These are phyloP conservation scores for Acleris laterana DNA, from an alignment of 2,888 invertebrate species.

Conservation along the genomic window DNA sequence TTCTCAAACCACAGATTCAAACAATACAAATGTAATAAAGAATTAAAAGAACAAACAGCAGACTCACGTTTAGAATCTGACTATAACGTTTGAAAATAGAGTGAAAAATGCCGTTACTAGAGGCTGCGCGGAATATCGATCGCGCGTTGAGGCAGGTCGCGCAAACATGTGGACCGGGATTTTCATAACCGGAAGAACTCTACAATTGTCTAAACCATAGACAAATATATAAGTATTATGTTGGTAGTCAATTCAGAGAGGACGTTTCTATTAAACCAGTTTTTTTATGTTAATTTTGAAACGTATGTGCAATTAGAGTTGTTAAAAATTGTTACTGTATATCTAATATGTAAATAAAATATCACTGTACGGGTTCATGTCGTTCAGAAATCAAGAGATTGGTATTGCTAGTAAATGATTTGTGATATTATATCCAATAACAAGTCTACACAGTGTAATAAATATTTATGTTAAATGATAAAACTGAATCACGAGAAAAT, in stretches of 20 bases:
- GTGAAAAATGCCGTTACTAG: constrained; percentile 28
- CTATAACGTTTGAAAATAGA: constrained; percentile 21
- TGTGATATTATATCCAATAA: too few species aligned
- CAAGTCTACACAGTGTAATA: too few species aligned
- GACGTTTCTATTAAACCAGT: neutral
- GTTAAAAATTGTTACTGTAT: too few species aligned
- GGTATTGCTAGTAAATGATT: too few species aligned
- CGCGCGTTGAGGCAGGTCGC: constrained; percentile 76
- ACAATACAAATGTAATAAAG: neutral
- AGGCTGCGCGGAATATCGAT: constrained; percentile 67
- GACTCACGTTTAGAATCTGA: neutral
- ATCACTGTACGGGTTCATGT: too few species aligned
- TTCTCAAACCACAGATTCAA: too few species aligned
- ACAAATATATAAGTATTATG: neutral
- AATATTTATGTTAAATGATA: too few species aligned
- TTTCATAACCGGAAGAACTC: constrained; percentile 46
- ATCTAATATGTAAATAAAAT: too few species aligned
- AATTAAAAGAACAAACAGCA: neutral
- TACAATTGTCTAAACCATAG: constrained; percentile 25
- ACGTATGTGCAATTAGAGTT: neutral
- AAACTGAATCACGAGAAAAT: too few species aligned
- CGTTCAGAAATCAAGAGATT: too few species aligned
- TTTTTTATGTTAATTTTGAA: neutral
- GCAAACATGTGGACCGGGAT: constrained; percentile 48
- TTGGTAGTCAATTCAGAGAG: neutral